phyloP scores from a whole-genome alignment of 2,888 invertebrate species.

The Ernsta delagoae region DNA sequence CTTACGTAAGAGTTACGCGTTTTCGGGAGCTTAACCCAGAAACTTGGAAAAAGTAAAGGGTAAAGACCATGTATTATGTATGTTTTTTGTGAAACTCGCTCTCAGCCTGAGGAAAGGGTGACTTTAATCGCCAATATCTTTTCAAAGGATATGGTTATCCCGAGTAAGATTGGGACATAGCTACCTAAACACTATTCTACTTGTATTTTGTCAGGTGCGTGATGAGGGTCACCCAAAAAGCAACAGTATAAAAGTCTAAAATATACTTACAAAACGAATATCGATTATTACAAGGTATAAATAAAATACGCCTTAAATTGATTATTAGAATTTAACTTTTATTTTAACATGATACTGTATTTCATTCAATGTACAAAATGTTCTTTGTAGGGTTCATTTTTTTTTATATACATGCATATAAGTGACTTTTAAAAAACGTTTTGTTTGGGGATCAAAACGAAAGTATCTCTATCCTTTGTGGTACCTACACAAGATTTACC shows the following conservation, averaged over 20 bases:
- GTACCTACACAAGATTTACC: too few relatives aligned
- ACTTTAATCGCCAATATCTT: constrained; percentile 37
- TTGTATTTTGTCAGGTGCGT: neutral
- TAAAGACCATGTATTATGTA: constrained; percentile 19
- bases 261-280: too few relatives aligned
- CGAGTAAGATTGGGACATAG: constrained; percentile 10
- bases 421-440: too few relatives aligned
- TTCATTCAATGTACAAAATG: too few relatives aligned
- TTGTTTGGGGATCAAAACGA: too few relatives aligned
- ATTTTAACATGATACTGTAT: too few relatives aligned
- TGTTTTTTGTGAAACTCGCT: constrained; percentile 22
- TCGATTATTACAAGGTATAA: neutral
- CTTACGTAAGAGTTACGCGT: constrained; percentile 30
- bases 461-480: too few relatives aligned
- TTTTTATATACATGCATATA: too few relatives aligned
- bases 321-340: too few relatives aligned
- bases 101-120: constrained; percentile 26
- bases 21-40: constrained; percentile 33
- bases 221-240: neutral
- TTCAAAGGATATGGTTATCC: constrained; percentile 32
- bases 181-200: constrained; percentile 10
- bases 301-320: too few relatives aligned
- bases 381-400: too few relatives aligned
- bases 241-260: neutral
- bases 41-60: constrained; percentile 31